phyloP scores from a whole-genome alignment of 2,888 invertebrate species.

The Acronicta psi region DNA sequence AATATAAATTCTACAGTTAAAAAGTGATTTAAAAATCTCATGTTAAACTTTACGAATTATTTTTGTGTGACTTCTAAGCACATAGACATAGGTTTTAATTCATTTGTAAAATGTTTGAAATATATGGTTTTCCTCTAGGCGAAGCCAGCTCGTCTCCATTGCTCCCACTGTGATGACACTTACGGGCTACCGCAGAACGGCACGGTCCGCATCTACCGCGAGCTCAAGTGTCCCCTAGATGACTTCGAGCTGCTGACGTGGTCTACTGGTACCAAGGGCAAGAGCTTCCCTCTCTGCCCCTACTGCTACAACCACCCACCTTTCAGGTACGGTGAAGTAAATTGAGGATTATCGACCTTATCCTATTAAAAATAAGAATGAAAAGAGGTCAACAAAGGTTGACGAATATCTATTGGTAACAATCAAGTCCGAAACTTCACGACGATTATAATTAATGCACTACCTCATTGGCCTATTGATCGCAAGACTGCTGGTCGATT shows the following conservation, averaged over 20 bases:
- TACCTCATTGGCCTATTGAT: too few species aligned
- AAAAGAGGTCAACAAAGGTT: too few species aligned
- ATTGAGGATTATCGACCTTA: neutral
- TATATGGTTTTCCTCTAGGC: conserved; percentile 79
- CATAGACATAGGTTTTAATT: too few species aligned
- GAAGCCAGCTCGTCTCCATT: conserved; percentile 97
- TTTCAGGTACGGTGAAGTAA: conserved; percentile 90
- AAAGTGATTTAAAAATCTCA: too few species aligned
- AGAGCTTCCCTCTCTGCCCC: conserved; percentile 98
- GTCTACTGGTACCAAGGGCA: conserved; percentile 98
- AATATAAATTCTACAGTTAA: too few species aligned
- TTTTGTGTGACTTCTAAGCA: too few species aligned
- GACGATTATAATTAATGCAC: too few species aligned
- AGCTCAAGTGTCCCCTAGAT: conserved; percentile 98
- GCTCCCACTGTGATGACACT: conserved; percentile 98
- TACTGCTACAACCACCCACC: conserved; percentile 99
- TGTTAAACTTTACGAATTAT: too few species aligned
- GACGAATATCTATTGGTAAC: too few species aligned
- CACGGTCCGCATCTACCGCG: conserved; percentile 97
- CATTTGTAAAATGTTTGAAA: neutral
- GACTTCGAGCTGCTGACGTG: conserved; percentile 98
- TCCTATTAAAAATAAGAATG: neutral
- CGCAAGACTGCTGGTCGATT: too few species aligned
- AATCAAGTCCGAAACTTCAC: too few species aligned
- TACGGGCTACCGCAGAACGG: conserved; percentile 98